These are phyloP conservation scores for Heliopora coerulea DNA, from an alignment of 92 coral and sea anemone genomes.

Conservation along the genomic window DNA sequence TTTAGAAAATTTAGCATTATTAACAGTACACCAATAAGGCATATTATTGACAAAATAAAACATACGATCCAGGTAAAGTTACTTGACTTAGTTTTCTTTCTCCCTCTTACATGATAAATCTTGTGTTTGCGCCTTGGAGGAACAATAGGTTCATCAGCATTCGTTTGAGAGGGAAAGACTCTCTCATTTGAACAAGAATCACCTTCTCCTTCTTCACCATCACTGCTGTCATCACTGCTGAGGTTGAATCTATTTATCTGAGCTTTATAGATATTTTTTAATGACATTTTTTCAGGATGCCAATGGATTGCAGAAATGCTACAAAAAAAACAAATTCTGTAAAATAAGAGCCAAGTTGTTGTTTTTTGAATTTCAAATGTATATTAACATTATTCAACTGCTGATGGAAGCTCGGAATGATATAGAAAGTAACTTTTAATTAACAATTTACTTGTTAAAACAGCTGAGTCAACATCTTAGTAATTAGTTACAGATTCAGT, in stretches of 20 bases:
- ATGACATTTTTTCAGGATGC: constrained; percentile 52
- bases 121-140: constrained; percentile 36
- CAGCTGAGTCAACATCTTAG: no score
- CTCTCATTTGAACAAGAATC: constrained; percentile 58
- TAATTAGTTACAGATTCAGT: no score
- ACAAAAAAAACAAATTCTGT: neutral
- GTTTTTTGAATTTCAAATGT: no score
- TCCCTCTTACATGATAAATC: constrained; percentile 35
- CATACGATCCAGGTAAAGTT: constrained; percentile 69
- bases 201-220: constrained; percentile 63
- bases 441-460: no score
- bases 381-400: no score
- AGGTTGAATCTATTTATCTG: constrained; percentile 83
- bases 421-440: no score
- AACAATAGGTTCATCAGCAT: constrained; percentile 28
- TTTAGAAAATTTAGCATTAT: constrained; percentile 52
- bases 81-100: constrained; percentile 27
- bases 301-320: neutral
- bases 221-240: constrained; percentile 82
- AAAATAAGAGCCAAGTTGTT: neutral
- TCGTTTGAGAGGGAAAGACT: constrained; percentile 8
- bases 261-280: constrained; percentile 89
- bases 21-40: constrained; percentile 71
- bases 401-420: no score
- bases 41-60: constrained; percentile 74